Conservation (phyloP, 53 echinoderm and acorn worm genomes). For the Apostichopus leukothele region DNA sequence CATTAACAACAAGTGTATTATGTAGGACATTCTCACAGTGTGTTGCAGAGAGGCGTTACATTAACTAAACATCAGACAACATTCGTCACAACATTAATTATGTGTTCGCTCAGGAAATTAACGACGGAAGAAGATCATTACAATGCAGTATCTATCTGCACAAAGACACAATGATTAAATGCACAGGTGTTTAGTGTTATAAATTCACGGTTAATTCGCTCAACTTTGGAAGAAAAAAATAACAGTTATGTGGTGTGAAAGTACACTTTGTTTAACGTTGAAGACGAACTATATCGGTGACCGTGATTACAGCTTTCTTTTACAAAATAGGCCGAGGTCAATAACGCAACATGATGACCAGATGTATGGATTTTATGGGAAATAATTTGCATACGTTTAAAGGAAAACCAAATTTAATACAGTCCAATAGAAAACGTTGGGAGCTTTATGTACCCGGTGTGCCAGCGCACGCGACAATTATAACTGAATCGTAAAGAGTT, state of each 20-base stretch:
- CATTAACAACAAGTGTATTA: neutral
- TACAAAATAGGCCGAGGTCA: constrained; percentile 14
- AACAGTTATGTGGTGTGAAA: neutral
- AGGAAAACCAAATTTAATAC: constrained; percentile 10
- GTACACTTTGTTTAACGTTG: neutral
- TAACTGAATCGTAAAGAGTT: neutral
- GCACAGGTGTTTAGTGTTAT: neutral
- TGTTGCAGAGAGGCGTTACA: neutral
- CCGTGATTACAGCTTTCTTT: neutral
- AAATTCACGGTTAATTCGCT: neutral
- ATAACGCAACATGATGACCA: neutral
- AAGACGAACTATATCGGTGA: neutral
- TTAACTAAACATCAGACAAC: neutral
- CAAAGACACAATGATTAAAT: neutral
- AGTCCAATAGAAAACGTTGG: neutral
- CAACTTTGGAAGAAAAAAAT: neutral
- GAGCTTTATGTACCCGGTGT: neutral
- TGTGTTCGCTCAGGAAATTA: neutral
- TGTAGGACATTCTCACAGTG: neutral
- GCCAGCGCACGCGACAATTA: constrained; percentile 2
- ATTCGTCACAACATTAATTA: neutral
- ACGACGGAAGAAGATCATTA: neutral
- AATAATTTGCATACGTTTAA: neutral
- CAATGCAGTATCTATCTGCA: neutral
- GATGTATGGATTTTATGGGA: neutral